These are phyloP conservation scores for Threskiornis aethiopicus DNA, from an alignment of 2,797 vertebrate genomes.

Conservation along the genomic window DNA sequence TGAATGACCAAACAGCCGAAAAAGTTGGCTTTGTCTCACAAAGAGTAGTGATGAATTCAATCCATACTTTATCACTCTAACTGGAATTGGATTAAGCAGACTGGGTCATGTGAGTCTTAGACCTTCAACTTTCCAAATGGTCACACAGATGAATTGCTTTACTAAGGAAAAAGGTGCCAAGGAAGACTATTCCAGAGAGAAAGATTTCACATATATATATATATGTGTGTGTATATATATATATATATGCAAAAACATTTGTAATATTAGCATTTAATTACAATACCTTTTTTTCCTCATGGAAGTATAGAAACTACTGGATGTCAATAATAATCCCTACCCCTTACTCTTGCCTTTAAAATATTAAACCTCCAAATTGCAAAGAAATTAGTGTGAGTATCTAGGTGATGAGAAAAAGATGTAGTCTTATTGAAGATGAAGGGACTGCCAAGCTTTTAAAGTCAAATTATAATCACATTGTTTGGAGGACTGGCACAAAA, in stretches of 20 bases:
- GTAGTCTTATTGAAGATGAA: neutral
- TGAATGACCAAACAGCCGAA: neutral
- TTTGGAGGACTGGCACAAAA: neutral
- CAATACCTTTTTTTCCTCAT: neutral
- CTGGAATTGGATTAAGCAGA: neutral
- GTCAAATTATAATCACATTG: neutral
- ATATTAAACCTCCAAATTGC: neutral
- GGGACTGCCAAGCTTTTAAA: neutral
- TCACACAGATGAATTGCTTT: neutral
- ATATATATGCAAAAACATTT: neutral
- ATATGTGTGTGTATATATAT: too few species aligned
- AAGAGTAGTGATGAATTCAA: neutral
- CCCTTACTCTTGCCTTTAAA: neutral
- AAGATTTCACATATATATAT: neutral
- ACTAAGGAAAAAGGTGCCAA: neutral
- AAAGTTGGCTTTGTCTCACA: neutral
- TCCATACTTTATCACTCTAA: neutral
- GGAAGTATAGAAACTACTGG: neutral
- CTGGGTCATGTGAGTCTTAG: neutral
- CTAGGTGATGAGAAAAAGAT: neutral
- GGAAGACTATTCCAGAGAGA: neutral
- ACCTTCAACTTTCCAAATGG: neutral
- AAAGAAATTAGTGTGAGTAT: neutral
- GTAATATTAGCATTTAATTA: neutral
- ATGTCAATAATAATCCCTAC: neutral